These are phyloP conservation scores for Rhyacichthys aspro DNA, from an alignment of 2,797 vertebrate genomes.

Conservation along the genomic window DNA sequence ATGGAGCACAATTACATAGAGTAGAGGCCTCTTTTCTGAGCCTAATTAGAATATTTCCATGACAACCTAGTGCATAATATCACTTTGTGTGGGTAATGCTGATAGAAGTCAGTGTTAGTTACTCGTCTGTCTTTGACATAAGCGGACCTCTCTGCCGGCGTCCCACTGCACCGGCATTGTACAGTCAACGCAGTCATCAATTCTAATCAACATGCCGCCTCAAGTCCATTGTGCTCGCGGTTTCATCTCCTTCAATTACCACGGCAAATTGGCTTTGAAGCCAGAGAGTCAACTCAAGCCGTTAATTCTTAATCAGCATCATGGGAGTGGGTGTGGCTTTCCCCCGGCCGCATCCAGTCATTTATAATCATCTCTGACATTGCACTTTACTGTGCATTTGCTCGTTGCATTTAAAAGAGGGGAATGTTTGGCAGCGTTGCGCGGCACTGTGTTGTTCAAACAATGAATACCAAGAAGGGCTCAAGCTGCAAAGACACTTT, in stretches of 20 bases:
- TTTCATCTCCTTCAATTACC: conserved; percentile 73
- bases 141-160: conserved; percentile 4
- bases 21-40: too few relatives aligned
- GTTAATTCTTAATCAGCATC: conserved; percentile 63
- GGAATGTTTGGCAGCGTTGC: conserved; percentile 48
- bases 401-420: conserved; percentile 22
- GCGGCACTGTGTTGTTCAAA: conserved; percentile 50
- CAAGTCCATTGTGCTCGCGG: conserved; percentile 60
- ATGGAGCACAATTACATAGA: too few relatives aligned
- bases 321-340: conserved; percentile 47
- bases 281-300: conserved; percentile 56
- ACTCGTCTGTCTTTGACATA: background rate
- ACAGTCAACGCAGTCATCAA: conserved; percentile 59
- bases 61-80: too few relatives aligned
- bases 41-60: too few relatives aligned
- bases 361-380: conserved; percentile 41
- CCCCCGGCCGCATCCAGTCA: conserved; percentile 34
- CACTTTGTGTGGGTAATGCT: background rate
- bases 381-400: conserved; percentile 30
- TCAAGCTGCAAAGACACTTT: conserved; percentile 54
- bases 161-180: conserved; percentile 16
- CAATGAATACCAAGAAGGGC: conserved; percentile 71
- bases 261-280: conserved; percentile 63
- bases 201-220: conserved; percentile 65
- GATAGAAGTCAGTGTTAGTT: background rate